These are phyloP conservation scores for Pantherophis alleghaniensis DNA, from an alignment of 2,797 vertebrate genomes.

Conservation along the genomic window DNA sequence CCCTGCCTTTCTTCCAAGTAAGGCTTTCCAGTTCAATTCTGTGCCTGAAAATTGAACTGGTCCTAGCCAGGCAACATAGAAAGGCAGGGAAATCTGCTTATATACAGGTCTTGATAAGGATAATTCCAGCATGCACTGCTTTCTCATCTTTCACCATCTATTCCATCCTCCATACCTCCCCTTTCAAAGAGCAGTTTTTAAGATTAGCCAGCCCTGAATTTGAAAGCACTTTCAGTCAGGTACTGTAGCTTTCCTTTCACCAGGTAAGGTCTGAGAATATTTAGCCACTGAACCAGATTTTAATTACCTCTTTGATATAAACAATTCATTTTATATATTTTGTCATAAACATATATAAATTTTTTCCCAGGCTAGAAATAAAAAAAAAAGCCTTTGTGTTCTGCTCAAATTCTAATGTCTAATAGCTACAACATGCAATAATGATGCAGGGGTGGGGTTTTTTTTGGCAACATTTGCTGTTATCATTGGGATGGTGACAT, in stretches of 20 bases:
- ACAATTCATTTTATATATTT: not conserved
- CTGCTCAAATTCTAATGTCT: not conserved
- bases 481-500: not conserved
- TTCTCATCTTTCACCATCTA: not conserved
- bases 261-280: not conserved
- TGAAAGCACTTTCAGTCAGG: not conserved
- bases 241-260: not conserved
- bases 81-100: not conserved
- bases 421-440: not conserved
- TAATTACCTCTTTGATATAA: not conserved
- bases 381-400: not conserved
- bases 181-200: not conserved
- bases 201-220: not conserved
- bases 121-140: not conserved
- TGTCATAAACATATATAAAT: not conserved
- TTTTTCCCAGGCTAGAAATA: not conserved
- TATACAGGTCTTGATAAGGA: not conserved
- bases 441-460: not conserved
- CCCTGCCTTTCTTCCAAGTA: not conserved
- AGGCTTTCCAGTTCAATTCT: not conserved
- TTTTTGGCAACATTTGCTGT: not conserved
- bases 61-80: not conserved
- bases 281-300: not conserved
- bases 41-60: not conserved
- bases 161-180: not conserved